Evolutionary conservation across 2,888 invertebrate species (phyloP).

Genomic region (Litoditis marina): DNA sequence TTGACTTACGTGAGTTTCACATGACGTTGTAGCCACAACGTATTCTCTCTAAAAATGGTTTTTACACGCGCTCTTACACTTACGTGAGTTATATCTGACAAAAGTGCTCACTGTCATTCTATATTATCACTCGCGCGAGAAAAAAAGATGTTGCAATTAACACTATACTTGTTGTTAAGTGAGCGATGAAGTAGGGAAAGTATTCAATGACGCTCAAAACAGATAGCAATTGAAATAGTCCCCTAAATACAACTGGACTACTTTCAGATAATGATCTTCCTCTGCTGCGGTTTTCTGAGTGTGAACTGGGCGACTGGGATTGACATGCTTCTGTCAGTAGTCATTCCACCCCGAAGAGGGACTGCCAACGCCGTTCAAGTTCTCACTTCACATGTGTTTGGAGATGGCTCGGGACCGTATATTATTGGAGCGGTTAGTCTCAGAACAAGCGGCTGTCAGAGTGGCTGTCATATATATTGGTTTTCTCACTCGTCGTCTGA

Average conservation of each 20-base stretch:
- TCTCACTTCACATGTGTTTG: constrained; percentile 88
- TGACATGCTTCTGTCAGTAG: constrained; percentile 87
- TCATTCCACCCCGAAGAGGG: constrained; percentile 89
- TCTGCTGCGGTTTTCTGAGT: constrained; percentile 73
- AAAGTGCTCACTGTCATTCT: too few species aligned
- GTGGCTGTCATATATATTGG: too few species aligned
- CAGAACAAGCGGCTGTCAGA: background rate
- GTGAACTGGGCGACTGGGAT: constrained; percentile 97
- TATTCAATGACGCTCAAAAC: too few species aligned
- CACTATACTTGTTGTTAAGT: too few species aligned
- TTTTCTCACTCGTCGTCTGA: background rate
- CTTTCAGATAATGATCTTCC: constrained; percentile 65
- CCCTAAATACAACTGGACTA: background rate
- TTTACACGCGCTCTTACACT: too few species aligned
- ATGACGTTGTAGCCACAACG: background rate
- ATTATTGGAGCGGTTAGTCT: constrained; percentile 72
- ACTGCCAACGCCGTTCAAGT: constrained; percentile 97
- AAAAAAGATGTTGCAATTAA: too few species aligned
- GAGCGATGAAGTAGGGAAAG: too few species aligned
- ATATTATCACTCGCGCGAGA: too few species aligned
- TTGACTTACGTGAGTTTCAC: constrained; percentile 21
- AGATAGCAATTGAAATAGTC: too few species aligned
- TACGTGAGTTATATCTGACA: too few species aligned
- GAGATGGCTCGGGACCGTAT: constrained; percentile 97
- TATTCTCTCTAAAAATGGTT: too few species aligned